phyloP scores from a whole-genome alignment of 1,140 invertebrate genomes.

The Lanistes nyassanus region DNA sequence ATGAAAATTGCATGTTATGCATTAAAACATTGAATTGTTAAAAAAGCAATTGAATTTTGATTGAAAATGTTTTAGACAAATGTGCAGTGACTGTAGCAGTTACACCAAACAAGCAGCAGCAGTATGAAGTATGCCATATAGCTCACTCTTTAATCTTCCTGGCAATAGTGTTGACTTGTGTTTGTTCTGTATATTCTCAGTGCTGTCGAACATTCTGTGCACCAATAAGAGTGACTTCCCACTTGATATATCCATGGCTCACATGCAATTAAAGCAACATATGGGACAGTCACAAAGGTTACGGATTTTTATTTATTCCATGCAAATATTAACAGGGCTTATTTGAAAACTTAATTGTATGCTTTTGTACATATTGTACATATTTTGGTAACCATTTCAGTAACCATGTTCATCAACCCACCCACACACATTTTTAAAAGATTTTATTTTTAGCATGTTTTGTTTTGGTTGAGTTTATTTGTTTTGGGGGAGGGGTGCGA shows the following conservation, averaged over 20 bases:
- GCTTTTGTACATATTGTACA: not conserved
- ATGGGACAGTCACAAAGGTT: constrained; percentile 23
- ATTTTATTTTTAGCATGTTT: too few relatives aligned
- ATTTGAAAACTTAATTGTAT: not conserved
- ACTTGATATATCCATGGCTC: constrained; percentile 50
- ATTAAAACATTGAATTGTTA: too few relatives aligned
- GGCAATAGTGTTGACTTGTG: too few relatives aligned
- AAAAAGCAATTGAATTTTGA: too few relatives aligned
- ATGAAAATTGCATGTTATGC: too few relatives aligned
- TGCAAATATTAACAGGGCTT: not conserved
- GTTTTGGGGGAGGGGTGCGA: too few relatives aligned
- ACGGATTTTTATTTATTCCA: not conserved
- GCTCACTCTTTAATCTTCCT: too few relatives aligned
- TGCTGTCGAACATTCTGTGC: constrained; percentile 44
- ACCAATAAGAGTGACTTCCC: constrained; percentile 49
- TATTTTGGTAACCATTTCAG: not conserved
- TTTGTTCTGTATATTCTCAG: constrained; percentile 32
- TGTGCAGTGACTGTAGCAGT: not conserved
- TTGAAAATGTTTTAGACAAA: not conserved
- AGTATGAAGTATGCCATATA: too few relatives aligned
- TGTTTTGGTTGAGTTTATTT: too few relatives aligned
- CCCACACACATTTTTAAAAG: not conserved
- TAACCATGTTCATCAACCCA: too few relatives aligned
- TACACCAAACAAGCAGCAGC: not conserved
- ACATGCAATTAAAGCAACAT: constrained; percentile 38